phyloP scores from a whole-genome alignment of 2,797 vertebrate genomes.

The Neoniphon sammara region DNA sequence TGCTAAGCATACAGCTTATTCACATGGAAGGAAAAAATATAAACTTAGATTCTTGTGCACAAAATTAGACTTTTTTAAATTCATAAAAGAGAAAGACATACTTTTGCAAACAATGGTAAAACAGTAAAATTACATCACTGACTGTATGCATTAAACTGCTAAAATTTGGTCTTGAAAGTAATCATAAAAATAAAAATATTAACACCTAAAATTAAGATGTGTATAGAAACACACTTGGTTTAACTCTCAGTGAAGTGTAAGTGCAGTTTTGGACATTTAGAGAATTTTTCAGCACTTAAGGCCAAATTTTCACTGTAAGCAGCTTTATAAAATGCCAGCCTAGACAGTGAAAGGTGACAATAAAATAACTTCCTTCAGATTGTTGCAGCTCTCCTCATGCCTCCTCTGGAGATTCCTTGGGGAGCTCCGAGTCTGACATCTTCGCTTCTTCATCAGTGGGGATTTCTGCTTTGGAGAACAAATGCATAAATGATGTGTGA shows the following conservation, averaged over 20 bases:
- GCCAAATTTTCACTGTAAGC: not conserved
- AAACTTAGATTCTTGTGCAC: conserved; percentile 13
- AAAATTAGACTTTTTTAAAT: conserved; percentile 18
- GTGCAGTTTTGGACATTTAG: not conserved
- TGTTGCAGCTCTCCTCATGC: not conserved
- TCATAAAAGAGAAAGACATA: conserved; percentile 4
- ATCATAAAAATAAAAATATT: conserved; percentile 44
- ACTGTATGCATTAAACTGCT: conserved; percentile 20
- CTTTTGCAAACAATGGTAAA: conserved; percentile 19
- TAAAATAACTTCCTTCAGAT: not conserved
- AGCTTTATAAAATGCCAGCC: not conserved
- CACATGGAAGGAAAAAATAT: conserved; percentile 13
- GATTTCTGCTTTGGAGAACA: conserved; percentile 25
- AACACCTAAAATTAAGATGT: conserved; percentile 35
- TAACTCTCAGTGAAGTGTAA: conserved; percentile 16
- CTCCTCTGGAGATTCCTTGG: conserved; percentile 45
- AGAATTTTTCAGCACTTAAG: not conserved
- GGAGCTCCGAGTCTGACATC: not conserved
- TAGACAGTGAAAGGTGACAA: conserved; percentile 1
- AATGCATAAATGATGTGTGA: conserved; percentile 19
- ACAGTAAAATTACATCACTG: conserved; percentile 20
- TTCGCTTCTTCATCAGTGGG: not conserved
- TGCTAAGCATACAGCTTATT: conserved; percentile 24
- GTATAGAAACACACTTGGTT: conserved; percentile 20
- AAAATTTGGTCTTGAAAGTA: conserved; percentile 49